These are phyloP conservation scores for Corydoras maculifer DNA, from an alignment of 2,113 vertebrate genomes.

Conservation along the genomic window DNA sequence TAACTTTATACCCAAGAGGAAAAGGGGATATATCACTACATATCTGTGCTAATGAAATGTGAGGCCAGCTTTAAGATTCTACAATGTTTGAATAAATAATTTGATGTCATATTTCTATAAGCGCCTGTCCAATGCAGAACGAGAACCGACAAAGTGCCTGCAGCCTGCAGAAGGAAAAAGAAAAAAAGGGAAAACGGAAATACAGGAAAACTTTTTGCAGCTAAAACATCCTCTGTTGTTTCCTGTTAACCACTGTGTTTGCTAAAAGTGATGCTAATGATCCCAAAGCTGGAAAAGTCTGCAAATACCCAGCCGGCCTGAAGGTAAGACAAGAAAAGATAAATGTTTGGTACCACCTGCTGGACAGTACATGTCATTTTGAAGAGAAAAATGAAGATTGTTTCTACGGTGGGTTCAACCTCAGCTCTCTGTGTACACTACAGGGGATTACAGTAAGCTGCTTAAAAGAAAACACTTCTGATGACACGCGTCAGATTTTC, in stretches of 20 bases:
- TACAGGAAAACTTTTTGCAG: conserved; percentile 29
- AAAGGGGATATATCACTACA: conserved; percentile 33
- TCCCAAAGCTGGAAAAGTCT: conserved; percentile 25
- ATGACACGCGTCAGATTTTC: too few species aligned
- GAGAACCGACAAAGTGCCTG: conserved; percentile 35
- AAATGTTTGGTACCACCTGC: conserved; percentile 63
- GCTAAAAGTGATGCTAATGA: conserved; percentile 30
- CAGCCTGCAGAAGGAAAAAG: conserved; percentile 21
- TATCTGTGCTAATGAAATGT: conserved; percentile 49
- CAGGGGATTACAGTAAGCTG: too few species aligned
- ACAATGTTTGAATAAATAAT: conserved; percentile 50
- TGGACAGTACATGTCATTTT: conserved; percentile 52
- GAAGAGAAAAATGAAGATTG: conserved; percentile 39
- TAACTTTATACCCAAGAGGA: conserved; percentile 5
- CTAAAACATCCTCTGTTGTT: conserved; percentile 27
- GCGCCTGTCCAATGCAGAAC: conserved; percentile 2
- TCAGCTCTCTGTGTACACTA: background rate
- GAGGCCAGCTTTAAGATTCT: conserved; percentile 45
- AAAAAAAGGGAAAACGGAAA: background rate
- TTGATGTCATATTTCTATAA: conserved; percentile 28
- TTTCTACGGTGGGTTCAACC: conserved; percentile 22
- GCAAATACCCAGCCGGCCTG: conserved; percentile 32
- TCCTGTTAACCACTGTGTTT: conserved; percentile 30
- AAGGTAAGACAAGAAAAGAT: conserved; percentile 44
- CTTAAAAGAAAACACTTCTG: too few species aligned